These are phyloP conservation scores for Dipodomys merriami DNA, from an alignment of 2,113 vertebrate species.

Conservation along the genomic window DNA sequence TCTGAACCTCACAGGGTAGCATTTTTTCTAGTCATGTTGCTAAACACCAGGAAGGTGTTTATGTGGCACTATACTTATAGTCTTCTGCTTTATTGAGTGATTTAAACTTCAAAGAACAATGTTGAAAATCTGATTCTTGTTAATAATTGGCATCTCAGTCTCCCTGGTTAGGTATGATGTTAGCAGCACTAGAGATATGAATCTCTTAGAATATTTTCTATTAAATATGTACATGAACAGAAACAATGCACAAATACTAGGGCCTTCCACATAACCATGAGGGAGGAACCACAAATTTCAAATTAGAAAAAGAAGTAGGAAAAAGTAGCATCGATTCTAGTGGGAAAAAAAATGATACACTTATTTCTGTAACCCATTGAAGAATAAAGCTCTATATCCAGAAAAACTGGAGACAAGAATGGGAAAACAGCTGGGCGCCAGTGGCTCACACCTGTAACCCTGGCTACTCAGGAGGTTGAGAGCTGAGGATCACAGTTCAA, in stretches of 20 bases:
- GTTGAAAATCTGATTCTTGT: not conserved
- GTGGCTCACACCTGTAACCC: too few species aligned
- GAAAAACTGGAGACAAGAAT: too few species aligned
- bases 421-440: too few species aligned
- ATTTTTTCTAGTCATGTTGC: not conserved
- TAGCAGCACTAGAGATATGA: not conserved
- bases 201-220: not conserved
- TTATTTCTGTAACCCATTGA: too few species aligned
- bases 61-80: not conserved
- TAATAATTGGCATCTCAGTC: not conserved
- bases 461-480: too few species aligned
- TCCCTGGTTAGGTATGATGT: not conserved
- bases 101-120: not conserved
- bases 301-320: not conserved
- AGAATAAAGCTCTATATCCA: too few species aligned
- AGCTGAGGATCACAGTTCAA: too few species aligned
- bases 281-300: not conserved
- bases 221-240: not conserved
- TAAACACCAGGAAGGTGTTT: not conserved
- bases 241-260: not conserved
- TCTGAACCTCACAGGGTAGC: not conserved
- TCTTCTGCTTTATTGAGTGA: not conserved
- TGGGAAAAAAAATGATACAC: not conserved
- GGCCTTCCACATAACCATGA: not conserved
- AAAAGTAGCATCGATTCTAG: not conserved